phyloP scores from a whole-genome alignment of 2,797 vertebrate genomes.

The Tenualosa thibaudeaui region DNA sequence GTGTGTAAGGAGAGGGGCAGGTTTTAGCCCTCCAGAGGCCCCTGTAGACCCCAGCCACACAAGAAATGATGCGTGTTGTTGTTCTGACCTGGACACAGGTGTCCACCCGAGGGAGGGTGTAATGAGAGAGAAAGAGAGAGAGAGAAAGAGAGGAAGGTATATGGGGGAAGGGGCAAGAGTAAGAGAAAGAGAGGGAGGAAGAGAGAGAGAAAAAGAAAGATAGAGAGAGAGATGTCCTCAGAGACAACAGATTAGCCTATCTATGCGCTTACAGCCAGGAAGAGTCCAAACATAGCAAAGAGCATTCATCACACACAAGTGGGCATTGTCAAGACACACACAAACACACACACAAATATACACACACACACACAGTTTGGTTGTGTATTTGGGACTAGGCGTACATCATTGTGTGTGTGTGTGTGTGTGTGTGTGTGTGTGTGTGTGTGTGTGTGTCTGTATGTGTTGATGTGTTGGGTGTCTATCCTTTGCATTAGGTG shows the following conservation, averaged over 20 bases:
- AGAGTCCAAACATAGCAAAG: neutral
- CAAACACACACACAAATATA: neutral
- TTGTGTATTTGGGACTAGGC: neutral
- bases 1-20: neutral
- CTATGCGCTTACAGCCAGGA: conserved; percentile 1
- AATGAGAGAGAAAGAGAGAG: neutral
- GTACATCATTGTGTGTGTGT: neutral
- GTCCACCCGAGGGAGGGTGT: conserved; percentile 11
- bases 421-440: conserved; percentile 44
- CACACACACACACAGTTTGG: neutral
- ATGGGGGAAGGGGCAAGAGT: neutral
- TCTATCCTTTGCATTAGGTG: conserved; percentile 47
- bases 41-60: neutral
- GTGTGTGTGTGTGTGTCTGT: conserved; percentile 2
- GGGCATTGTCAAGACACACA: neutral
- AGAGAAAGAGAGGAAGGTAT: neutral
- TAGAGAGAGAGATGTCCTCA: neutral
- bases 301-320: neutral
- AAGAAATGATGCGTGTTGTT: conserved; percentile 7
- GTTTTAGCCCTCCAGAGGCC: neutral
- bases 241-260: neutral
- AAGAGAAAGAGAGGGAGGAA: neutral
- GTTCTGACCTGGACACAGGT: conserved; percentile 1
- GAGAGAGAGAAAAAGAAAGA: neutral
- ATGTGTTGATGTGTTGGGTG: neutral